Base-by-base conservation (phyloP, 2,113 vertebrate genomes). In the Oryzias melastigma region DNA sequence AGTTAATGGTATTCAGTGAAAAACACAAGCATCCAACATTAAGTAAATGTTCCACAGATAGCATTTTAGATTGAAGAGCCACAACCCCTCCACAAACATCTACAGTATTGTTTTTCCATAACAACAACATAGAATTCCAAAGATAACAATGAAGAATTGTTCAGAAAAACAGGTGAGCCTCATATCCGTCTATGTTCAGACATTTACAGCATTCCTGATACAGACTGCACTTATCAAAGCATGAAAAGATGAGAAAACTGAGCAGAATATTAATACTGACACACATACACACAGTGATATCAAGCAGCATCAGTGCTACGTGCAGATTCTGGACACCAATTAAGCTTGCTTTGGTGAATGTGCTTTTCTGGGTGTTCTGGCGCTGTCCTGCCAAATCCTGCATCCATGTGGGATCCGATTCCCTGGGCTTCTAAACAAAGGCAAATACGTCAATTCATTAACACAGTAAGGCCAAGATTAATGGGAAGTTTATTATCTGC, bases 241-340 rank as follows among this genome's bases (percentile, higher is more conserved):
- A 29, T 29, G 27, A 29, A 29, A 7, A 29, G 6, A 29, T 7
- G 45, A 46, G 45, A 18, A 7, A 18, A 18, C 18, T 7, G 18
- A 6, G 19, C 46, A 17, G 18, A 19, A 10, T n/a, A 2, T 14
- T 14, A 17, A 19, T 17, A 35, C 17, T 12, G 5, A 18, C 17
- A 25, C 20, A 52, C 24, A 27, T 15, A 52, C 12, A 51, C 44
- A 51, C 48, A 48, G 17, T 52, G 6, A 65, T 35, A 55, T 50
- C 0, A 47, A 46, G 18, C 43, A 14, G 20, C 40, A 73, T 53
- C 48, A 41, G 41, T 27, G 59, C 27, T 71, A 78, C 44, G 49
- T 78, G 69, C 69, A 50, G 56, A 68, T 17, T 73, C n/a, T 66
- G 29, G 47, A 52, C 49, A 42, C 57, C 20, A 67, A 74, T 81